Conservation (phyloP, 2,113 vertebrate genomes). For the Menidia beryllina region DNA sequence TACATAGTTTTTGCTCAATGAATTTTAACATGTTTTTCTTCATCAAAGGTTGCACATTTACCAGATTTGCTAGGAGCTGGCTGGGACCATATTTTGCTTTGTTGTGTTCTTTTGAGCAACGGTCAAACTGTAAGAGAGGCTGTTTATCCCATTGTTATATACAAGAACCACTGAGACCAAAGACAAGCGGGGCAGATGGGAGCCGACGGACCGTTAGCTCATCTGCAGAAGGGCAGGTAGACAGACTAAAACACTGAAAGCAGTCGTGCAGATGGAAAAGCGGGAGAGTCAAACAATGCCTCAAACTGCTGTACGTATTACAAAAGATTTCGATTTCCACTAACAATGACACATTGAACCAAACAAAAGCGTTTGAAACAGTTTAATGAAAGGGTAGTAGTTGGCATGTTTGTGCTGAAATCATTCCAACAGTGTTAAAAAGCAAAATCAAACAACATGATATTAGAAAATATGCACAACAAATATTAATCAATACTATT, state of each 20-base stretch:
- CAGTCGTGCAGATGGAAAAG: slow-evolving; percentile 12
- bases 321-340: neutral
- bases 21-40: neutral
- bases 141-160: neutral
- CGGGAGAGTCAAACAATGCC: neutral
- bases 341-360: neutral
- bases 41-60: too few species aligned
- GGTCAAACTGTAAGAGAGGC: neutral
- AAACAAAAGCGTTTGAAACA: neutral
- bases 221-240: slow-evolving; percentile 30
- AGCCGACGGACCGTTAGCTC: slow-evolving; percentile 21
- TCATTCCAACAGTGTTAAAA: slow-evolving; percentile 2
- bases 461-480: neutral
- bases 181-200: slow-evolving; percentile 15
- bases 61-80: neutral
- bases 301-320: neutral
- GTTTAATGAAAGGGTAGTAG: neutral
- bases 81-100: too few species aligned
- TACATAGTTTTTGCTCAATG: neutral
- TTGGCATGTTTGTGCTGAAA: neutral
- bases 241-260: slow-evolving; percentile 4
- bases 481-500: slow-evolving; percentile 1
- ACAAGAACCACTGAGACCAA: neutral
- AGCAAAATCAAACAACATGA: neutral
- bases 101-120: too few species aligned